phyloP scores from a whole-genome alignment of 2,888 invertebrate genomes.

The Dicycla oo region DNA sequence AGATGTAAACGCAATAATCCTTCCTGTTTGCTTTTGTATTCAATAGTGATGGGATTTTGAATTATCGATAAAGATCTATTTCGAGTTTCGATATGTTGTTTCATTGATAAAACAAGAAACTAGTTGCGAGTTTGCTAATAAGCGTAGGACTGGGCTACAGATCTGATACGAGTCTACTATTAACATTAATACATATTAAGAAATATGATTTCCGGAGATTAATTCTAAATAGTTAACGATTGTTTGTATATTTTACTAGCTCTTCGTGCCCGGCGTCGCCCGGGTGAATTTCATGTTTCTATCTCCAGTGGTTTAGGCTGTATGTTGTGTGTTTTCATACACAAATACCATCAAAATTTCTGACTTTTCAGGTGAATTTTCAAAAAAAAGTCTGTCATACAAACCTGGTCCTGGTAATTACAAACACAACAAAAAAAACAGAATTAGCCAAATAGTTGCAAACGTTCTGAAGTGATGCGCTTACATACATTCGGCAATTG shows the following conservation, averaged over 20 bases:
- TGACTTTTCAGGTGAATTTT: too few species aligned
- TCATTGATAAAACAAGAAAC: slow-evolving; percentile 36
- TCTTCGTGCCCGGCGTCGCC: too few species aligned
- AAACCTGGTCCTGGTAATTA: too few species aligned
- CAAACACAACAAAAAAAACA: too few species aligned
- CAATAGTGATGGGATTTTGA: slow-evolving; percentile 40
- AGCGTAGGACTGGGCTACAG: slow-evolving; percentile 32
- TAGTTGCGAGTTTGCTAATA: slow-evolving; percentile 30
- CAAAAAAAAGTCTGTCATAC: too few species aligned
- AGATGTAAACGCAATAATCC: slow-evolving; percentile 5
- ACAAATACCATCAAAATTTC: too few species aligned
- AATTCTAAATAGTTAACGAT: not conserved
- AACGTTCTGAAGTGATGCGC: too few species aligned
- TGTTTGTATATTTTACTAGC: not conserved
- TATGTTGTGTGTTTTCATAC: too few species aligned
- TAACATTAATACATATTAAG: slow-evolving; percentile 32
- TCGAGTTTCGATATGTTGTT: slow-evolving; percentile 29
- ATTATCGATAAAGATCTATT: slow-evolving; percentile 35
- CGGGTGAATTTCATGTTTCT: too few species aligned
- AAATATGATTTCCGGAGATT: slow-evolving; percentile 32
- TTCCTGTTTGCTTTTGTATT: slow-evolving; percentile 1
- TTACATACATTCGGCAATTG: too few species aligned
- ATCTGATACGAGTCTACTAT: slow-evolving; percentile 41
- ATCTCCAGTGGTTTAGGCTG: too few species aligned
- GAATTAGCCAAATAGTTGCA: too few species aligned